Evolutionary conservation across 2,797 vertebrate species (phyloP).

Genomic region (Anabas testudineus): DNA sequence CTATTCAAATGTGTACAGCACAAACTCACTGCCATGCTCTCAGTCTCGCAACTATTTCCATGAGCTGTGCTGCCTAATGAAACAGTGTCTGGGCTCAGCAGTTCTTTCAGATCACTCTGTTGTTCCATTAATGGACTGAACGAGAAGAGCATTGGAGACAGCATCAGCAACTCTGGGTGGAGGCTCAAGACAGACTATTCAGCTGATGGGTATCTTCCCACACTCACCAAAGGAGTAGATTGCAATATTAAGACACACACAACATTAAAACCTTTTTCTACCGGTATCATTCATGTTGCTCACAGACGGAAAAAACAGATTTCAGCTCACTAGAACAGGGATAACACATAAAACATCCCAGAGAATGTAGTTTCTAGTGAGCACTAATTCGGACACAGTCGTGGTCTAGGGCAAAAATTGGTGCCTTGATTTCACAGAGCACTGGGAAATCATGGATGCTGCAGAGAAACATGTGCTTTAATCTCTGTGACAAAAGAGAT

Average conservation of each 20-base stretch:
- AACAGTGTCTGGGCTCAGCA: not conserved
- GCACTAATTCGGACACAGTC: too few species aligned
- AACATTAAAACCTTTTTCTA: too few species aligned
- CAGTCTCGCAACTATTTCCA: not conserved
- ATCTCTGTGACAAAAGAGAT: not conserved
- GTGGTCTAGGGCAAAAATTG: too few species aligned
- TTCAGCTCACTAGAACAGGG: too few species aligned
- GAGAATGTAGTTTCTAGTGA: too few species aligned
- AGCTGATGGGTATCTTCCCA: not conserved
- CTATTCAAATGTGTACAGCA: conserved; percentile 61
- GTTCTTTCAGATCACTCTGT: not conserved
- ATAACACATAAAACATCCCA: too few species aligned
- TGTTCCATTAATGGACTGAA: not conserved
- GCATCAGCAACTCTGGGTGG: not conserved
- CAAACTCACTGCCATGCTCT: not conserved
- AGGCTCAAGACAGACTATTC: not conserved
- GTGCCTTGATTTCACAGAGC: too few species aligned
- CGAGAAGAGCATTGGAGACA: not conserved
- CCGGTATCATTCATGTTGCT: too few species aligned
- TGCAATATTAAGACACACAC: too few species aligned
- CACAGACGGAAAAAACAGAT: too few species aligned
- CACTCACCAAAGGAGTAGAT: not conserved
- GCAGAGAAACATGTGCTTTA: not conserved
- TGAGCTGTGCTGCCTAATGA: not conserved
- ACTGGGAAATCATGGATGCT: too few species aligned